Percentiles rank a stretch among this genome's conserved stretches.
These are phyloP conservation scores for Ganaspis sp. DNA, from an alignment of 1,140 invertebrate genomes.

Conservation along the genomic window DNA sequence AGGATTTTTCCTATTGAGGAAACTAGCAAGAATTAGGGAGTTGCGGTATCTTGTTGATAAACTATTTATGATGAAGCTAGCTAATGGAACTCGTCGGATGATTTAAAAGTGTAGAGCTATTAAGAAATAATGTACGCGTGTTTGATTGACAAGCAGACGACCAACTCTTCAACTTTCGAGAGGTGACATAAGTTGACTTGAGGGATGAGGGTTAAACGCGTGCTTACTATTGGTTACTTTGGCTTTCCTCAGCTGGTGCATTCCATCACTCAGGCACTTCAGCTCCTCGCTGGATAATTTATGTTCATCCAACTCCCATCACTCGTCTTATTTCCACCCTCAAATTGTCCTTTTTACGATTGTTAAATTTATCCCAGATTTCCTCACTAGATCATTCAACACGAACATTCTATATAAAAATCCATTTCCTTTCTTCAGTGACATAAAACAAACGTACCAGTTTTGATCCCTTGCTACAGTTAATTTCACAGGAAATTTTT, in stretches of 20 bases:
- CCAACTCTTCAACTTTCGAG: neutral
- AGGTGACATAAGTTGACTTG: constrained; percentile 34
- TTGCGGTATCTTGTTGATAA: neutral
- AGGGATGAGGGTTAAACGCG: constrained; percentile 51
- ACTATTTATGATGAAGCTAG: constrained; percentile 7
- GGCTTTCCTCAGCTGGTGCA: constrained; percentile 73
- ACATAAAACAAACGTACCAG: too few relatives aligned
- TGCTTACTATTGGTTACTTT: constrained; percentile 62
- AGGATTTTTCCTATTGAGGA: too few relatives aligned
- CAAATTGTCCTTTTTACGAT: constrained; percentile 46
- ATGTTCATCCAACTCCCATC: constrained; percentile 67
- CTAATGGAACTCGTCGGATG: constrained; percentile 1
- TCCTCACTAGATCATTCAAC: neutral
- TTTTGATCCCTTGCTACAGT: too few relatives aligned
- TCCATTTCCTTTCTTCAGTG: too few relatives aligned
- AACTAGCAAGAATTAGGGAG: neutral
- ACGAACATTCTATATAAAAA: constrained; percentile 23
- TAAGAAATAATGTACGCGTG: constrained; percentile 44
- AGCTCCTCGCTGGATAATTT: constrained; percentile 70
- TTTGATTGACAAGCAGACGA: constrained; percentile 34
- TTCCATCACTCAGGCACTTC: constrained; percentile 75
- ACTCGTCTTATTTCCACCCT: constrained; percentile 58
- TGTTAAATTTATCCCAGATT: neutral
- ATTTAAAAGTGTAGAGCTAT: neutral
- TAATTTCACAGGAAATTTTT: too few relatives aligned